Evolutionary conservation across 2,113 vertebrate species (phyloP).

Genomic region (Sigmodon hispidus): DNA sequence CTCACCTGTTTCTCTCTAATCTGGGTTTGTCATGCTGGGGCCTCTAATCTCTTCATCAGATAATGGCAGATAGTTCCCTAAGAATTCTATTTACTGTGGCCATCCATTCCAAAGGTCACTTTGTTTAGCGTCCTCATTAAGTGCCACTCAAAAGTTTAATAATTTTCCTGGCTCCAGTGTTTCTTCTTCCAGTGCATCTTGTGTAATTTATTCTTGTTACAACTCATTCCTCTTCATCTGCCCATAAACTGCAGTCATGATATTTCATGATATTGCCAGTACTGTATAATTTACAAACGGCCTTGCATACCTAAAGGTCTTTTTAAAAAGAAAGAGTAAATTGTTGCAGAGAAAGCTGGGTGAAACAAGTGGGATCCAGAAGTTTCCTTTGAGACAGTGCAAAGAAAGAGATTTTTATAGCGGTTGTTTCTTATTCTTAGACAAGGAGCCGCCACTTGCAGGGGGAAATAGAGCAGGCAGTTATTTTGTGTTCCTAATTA

Average conservation of each 20-base stretch:
- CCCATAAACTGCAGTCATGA: constrained; percentile 76
- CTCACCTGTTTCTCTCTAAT: constrained; percentile 53
- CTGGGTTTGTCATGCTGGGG: background rate
- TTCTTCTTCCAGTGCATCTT: constrained; percentile 64
- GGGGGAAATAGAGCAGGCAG: constrained; percentile 50
- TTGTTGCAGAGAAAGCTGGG: constrained; percentile 67
- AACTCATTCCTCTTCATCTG: constrained; percentile 80
- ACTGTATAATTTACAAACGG: constrained; percentile 81
- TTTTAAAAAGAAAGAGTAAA: constrained; percentile 76
- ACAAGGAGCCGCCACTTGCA: background rate
- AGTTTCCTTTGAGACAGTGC: constrained; percentile 68
- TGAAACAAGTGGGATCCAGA: constrained; percentile 72
- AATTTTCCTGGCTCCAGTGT: constrained; percentile 59
- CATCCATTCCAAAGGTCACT: constrained; percentile 60
- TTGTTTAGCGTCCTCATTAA: constrained; percentile 65
- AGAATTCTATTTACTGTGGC: constrained; percentile 56
- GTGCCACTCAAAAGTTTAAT: constrained; percentile 67
- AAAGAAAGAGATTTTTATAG: constrained; percentile 56
- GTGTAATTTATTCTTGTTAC: constrained; percentile 75
- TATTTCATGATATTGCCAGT: constrained; percentile 80
- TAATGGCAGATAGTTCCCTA: constrained; percentile 62
- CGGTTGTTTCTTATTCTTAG: constrained; percentile 44
- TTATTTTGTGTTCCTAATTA: constrained; percentile 67
- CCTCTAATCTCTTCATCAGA: constrained; percentile 55
- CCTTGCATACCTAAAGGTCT: constrained; percentile 77